A percentile compares a stretch with the other conserved stretches of the same genome.
These are phyloP conservation scores for Mythimna albipuncta DNA, from an alignment of 2,888 invertebrate species.

Conservation along the genomic window DNA sequence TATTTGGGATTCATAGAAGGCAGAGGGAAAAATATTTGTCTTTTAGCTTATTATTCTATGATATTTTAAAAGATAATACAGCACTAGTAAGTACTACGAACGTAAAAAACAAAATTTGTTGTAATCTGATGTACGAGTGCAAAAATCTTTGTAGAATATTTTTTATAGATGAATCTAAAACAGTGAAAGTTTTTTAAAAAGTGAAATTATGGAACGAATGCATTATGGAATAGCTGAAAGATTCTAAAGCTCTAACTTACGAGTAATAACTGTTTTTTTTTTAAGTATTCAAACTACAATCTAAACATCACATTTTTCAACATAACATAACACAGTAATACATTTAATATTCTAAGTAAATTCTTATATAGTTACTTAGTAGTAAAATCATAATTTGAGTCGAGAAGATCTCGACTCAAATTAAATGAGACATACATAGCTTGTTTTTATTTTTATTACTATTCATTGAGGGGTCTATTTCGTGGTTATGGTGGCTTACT, in stretches of 20 bases:
- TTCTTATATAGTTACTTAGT: too few species aligned
- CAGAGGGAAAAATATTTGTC: too few species aligned
- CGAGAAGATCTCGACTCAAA: too few species aligned
- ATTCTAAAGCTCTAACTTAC: background rate
- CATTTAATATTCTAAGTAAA: background rate
- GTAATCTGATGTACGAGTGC: background rate
- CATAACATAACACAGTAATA: background rate
- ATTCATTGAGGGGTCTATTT: background rate
- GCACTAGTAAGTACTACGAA: too few species aligned
- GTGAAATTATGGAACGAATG: too few species aligned
- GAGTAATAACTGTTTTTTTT: background rate
- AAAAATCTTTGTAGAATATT: background rate
- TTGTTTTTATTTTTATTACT: background rate
- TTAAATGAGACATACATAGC: background rate
- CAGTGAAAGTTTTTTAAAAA: too few species aligned
- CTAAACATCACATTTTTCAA: background rate
- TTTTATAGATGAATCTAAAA: too few species aligned
- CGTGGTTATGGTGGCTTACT: background rate
- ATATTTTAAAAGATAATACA: background rate
- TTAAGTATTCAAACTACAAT: background rate
- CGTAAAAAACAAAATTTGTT: background rate
- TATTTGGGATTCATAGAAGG: background rate
- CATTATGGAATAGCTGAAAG: background rate
- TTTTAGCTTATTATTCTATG: too few species aligned
- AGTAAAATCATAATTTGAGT: too few species aligned